Evolutionary conservation across 2,888 invertebrate species (phyloP), one percentile per base, ranked within the genome.

Genomic region (Phengaris arion): DNA sequence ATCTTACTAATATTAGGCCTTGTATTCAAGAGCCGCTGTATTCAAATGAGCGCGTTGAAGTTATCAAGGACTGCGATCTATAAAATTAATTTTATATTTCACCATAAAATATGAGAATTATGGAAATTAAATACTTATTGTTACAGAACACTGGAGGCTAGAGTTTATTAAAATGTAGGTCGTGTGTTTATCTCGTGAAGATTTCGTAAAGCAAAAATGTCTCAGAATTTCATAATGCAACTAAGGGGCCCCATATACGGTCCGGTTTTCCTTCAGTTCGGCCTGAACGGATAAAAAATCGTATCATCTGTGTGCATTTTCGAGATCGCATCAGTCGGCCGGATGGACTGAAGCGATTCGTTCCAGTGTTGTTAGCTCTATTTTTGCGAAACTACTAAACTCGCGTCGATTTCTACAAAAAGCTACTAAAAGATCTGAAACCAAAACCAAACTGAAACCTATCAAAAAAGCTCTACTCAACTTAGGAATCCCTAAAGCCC

Each of bases 31-130:
- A 64, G 35, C 45, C 64, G 13, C 9, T 52, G 52, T 64, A 64
- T 64, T 64, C 12, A 64, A 64, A 64, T 64, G 64, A 64, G 64
- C 64, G 35, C 6, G 35, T 35, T 35, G 2, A 35, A 22, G 22
- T 72, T 72, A 72, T 72, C 72, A 35, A 51, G 54, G 72, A 54
- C 22, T 72, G 35, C 13, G 22, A 72, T 72, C 72, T 52, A 13
- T 22, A 8, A 72, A 72, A 72, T 72, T 72, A 22, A 72, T 72
- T 51, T 52, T 54, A 52, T 72, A 72, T 72, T 72, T 72, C 52
- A 72, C 64, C 64, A 72, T 72, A 72, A 15, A 54, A 48, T 48
- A 70, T 48, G 72, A 52, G 52, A 54, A 72, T 22, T 52, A 52
- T 72, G 72, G 12, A 52, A 35, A 72, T 72, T 15, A 52, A 52